Conservation (phyloP, 2,113 vertebrate species). For the Oreochromis tanganicae region DNA sequence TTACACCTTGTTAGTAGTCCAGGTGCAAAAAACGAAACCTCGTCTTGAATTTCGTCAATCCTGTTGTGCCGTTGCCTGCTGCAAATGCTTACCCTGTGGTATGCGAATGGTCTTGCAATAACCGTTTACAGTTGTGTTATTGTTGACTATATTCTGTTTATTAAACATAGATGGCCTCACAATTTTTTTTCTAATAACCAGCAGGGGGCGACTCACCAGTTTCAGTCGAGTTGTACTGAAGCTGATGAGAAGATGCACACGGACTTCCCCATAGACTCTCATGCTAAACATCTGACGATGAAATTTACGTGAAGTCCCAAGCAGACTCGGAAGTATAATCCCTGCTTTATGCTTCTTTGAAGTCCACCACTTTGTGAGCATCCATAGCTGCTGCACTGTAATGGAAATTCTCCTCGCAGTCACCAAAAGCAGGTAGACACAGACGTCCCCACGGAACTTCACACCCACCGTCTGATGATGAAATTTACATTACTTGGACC, state of each 20-base stretch:
- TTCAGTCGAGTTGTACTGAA: background rate
- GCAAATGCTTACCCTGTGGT: background rate
- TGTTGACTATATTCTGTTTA: background rate
- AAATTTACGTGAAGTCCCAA: background rate
- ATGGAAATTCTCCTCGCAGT: background rate
- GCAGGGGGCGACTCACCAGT: background rate
- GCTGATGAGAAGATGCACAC: background rate
- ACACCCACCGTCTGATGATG: background rate
- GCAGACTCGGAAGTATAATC: background rate
- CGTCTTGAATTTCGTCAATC: background rate
- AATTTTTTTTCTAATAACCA: background rate
- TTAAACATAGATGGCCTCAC: background rate
- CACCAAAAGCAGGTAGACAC: background rate
- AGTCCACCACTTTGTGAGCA: background rate
- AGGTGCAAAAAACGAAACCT: background rate
- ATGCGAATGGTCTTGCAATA: background rate
- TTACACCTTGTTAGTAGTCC: background rate
- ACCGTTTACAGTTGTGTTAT: background rate
- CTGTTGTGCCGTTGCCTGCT: background rate
- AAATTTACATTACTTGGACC: background rate
- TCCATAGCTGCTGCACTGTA: background rate
- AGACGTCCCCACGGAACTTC: background rate
- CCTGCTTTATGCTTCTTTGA: background rate
- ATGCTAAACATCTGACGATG: background rate
- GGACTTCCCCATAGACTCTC: background rate